phyloP scores from a whole-genome alignment of 2,113 vertebrate genomes.

The Mastomys coucha region DNA sequence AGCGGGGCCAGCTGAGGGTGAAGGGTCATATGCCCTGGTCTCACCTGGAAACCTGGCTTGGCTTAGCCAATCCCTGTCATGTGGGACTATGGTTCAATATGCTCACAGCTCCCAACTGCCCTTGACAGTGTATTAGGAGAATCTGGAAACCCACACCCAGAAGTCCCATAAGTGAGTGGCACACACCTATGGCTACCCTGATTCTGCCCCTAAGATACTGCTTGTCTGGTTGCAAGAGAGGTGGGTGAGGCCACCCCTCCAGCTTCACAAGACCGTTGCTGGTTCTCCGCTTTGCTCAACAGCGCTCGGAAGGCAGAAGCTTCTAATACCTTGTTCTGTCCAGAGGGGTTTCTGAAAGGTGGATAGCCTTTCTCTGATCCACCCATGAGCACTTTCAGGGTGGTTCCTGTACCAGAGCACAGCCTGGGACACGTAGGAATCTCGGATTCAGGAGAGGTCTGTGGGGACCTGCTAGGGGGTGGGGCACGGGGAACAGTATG shows the following conservation, averaged over 20 bases:
- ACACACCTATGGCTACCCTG: too few species aligned
- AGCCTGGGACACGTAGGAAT: background rate
- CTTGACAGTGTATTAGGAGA: background rate
- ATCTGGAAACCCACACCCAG: too few species aligned
- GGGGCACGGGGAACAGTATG: too few species aligned
- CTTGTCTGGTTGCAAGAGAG: background rate
- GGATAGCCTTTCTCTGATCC: background rate
- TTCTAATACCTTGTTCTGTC: background rate
- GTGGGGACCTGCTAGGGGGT: background rate
- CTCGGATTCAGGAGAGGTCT: background rate
- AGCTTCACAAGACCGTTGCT: fast-evolving
- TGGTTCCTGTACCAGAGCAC: background rate
- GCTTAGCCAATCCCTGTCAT: fast-evolving
- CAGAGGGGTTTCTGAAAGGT: fast-evolving
- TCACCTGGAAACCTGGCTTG: background rate
- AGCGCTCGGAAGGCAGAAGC: too few species aligned
- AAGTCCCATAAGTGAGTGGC: fast-evolving
- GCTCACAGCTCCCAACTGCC: background rate
- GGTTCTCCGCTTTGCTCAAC: background rate
- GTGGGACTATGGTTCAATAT: fast-evolving
- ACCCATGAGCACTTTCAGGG: background rate
- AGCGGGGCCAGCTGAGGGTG: fast-evolving
- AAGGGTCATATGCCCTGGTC: background rate
- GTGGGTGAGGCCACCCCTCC: fast-evolving
- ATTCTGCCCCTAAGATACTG: too few species aligned